phyloP scores from a whole-genome alignment of 1,140 invertebrate genomes.

The Pinna nobilis region DNA sequence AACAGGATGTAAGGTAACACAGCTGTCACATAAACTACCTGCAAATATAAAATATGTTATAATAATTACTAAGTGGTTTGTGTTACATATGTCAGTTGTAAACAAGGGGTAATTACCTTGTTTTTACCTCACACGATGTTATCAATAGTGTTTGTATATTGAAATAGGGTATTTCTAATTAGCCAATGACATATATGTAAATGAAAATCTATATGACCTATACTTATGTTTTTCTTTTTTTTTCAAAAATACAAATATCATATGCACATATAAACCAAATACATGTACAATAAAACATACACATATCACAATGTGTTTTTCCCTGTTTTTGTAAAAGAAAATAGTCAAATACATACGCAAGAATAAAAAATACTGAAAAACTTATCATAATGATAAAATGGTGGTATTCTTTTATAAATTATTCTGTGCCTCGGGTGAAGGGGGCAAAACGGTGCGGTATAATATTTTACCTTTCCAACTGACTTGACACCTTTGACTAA shows the following conservation, averaged over 20 bases:
- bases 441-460: neutral
- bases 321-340: too few species aligned
- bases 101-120: conserved; percentile 48
- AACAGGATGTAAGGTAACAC: conserved; percentile 75
- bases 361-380: too few species aligned
- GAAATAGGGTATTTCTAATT: conserved; percentile 72
- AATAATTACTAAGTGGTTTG: too few species aligned
- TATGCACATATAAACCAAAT: too few species aligned
- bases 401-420: too few species aligned
- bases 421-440: too few species aligned
- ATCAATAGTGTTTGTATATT: conserved; percentile 84
- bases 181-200: conserved; percentile 72
- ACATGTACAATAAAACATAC: conserved; percentile 79
- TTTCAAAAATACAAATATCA: too few species aligned
- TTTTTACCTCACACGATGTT: conserved; percentile 82
- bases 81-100: too few species aligned
- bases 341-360: too few species aligned
- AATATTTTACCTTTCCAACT: conserved; percentile 87
- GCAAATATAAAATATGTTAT: neutral
- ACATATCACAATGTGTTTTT: too few species aligned
- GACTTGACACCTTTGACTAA: conserved; percentile 99
- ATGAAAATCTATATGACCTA: conserved; percentile 75
- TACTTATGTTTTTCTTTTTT: too few species aligned
- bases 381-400: too few species aligned
- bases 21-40: conserved; percentile 77